Evolutionary conservation across 2,888 invertebrate species (phyloP), one percentile per base, ranked within the genome.

Genomic region (Rhogogaster chlorosoma): DNA sequence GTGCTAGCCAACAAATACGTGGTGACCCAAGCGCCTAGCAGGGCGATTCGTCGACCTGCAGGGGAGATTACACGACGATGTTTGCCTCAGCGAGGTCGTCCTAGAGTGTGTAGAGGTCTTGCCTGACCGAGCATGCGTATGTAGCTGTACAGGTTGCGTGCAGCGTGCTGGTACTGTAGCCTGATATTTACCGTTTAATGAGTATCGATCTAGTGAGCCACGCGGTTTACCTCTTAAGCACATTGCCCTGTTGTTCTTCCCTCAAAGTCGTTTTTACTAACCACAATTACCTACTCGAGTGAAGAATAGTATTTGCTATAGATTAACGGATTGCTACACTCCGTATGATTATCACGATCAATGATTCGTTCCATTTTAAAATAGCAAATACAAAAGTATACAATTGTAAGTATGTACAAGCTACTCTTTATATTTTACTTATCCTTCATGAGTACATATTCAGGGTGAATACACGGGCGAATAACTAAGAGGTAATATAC

Each of bases 111-210:
- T n/a, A n/a, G n/a, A 49, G 36, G 45, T 45, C 45, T 77, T 53
- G 77, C 77, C 29, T 49, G 53, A 77, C 77, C 38, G 38, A 38
- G 38, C 73, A 29, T 73, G 42, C 42, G 42, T 67, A 67, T 67
- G 29, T 32, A 32, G 9, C n/a, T n/a, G 42, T 77, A 45, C 32
- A 29, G 29, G 77, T 53, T 53, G 45, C 77, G 77, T 53, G 71
- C 42, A n/a, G 71, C 77, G 77, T 53, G 71, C 42, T 10, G 71
- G 71, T 73, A 73, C 71, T 73, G 15, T 22, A 73, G 71, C n/a
- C 71, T 42, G 71, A 73, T 73, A 73, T 73, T 73, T 73, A 73
- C 71, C 71, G 71, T 73, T 42, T 73, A 73, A 38, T 73, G 71
- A 73, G 71, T 73, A 73, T 73, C 71, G 71, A 73, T 73, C 42